Evolutionary conservation across 2,113 vertebrate species (phyloP), one percentile per base, ranked within the genome.

Genomic region (Hippocampus guttulatus): DNA sequence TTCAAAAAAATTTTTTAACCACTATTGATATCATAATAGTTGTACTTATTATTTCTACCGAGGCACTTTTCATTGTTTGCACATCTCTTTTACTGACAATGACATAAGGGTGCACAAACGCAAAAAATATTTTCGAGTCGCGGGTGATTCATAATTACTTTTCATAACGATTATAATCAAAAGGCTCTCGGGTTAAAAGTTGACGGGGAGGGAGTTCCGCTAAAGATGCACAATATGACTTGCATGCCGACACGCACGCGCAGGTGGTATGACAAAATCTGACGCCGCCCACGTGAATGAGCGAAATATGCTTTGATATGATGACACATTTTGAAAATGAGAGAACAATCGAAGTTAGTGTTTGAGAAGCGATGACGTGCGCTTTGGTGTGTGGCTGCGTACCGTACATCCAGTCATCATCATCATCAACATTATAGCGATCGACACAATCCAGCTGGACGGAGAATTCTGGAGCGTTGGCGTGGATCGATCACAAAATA

Each of bases 151-250:
- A 30, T 18, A 5, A 15, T 60, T 18, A 27, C 33, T 60, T 60
- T 15, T 60, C 12, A 60, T 6, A 27, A 30, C 0, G 27, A 60
- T 60, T 60, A 60, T 10, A 11, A 60, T 60, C 58, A 61, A 61
- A 61, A 61, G 58, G 15, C 15, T 61, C 58, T 61, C 16, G 58
- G 58, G 58, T 61, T 61, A 61, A 61, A 61, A 61, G 58, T 61
- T 61, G 7, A 61, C 27, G 8, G 30, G 58, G 11, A 38, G 58
- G 15, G 58, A 61, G 5, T 33, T 61, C 16, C 7, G 58, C 27
- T 30, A 33, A 30, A 60, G 51, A 54, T 9, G 51, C 52, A 9
- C 52, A n/a, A 23, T 23, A 23, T 10, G 52, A 55, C 21, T 23
- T 18, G 16, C 47, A 43, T 11, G 41, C 41, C 8, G 8, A 11